Evolutionary conservation across 2,888 invertebrate species (phyloP), one percentile per base, ranked within the genome.

Genomic region (Parapristionchus giblindavisi): DNA sequence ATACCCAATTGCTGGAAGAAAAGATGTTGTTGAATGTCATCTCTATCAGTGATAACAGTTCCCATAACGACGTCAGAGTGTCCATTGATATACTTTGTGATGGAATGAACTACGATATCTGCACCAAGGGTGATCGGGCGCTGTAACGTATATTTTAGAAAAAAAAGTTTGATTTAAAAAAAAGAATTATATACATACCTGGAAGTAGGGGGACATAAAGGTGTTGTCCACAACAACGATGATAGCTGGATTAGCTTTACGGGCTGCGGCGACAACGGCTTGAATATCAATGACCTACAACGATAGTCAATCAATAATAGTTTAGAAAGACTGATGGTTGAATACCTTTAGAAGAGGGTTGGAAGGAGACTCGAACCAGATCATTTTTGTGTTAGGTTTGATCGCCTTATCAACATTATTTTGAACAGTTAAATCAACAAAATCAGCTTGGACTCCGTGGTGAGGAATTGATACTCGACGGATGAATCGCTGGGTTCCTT

Each of bases 11-110:
- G 88, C 86, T 88, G 90, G 90, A 94, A 97, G 82, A 92, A 91
- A 48, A 99, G 89, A 87, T 91, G 91, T 17, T 92, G 90, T 78
- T 92, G 92, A 3, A 96, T 85, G 60, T 92, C 92, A 56, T 93
- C 92, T 83, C 92, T 91, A 83, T 92, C 94, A 3, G 93, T 91
- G 48, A 93, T 90, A 8, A 93, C 92, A 24, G 94, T 93, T 2
- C 98, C 98, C 98, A 99, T 98, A 6, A 98, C 92, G 29, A 96
- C 93, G 90, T 99, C 98, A 0, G 94, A 93, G 89, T 99, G 98
- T 0, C 98, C 98, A 89, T 99, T 99, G 92, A 99, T 94, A 88
- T 97, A 99, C 89, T 99, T 99, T 0, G 96, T 96, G 74, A 96
- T 87, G 0, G 98, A 98, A 89, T 98, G 96, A 84, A 94, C 90